Evolutionary conservation across 2,888 invertebrate species (phyloP).

Genomic region (Cybosia mesomella): DNA sequence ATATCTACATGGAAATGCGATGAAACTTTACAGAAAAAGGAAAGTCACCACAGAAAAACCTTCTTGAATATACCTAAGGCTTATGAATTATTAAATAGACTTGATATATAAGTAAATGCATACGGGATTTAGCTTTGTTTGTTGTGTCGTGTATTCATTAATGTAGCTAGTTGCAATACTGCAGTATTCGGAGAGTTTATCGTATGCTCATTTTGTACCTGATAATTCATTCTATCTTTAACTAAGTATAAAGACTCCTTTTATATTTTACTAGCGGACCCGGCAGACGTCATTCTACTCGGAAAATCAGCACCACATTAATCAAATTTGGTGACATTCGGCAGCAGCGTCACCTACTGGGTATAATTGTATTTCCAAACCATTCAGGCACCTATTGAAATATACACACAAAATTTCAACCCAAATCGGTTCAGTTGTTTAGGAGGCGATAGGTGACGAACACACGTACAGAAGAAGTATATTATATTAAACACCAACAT

Average conservation of each 20-base stretch:
- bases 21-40: slow-evolving; percentile 40
- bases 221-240: background rate
- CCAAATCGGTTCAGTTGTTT: too few relatives aligned
- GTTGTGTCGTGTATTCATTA: slow-evolving; percentile 18
- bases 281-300: too few relatives aligned
- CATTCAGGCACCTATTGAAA: too few relatives aligned
- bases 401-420: too few relatives aligned
- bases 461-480: too few relatives aligned
- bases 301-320: too few relatives aligned
- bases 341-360: too few relatives aligned
- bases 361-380: too few relatives aligned
- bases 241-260: background rate
- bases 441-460: too few relatives aligned
- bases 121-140: slow-evolving; percentile 35
- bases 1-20: slow-evolving; percentile 46
- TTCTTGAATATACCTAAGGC: slow-evolving; percentile 20
- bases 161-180: slow-evolving; percentile 28
- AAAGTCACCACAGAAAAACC: slow-evolving; percentile 30
- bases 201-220: background rate
- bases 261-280: too few relatives aligned
- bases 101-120: slow-evolving; percentile 35
- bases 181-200: slow-evolving; percentile 21
- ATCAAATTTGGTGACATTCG: too few relatives aligned
- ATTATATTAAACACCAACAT: too few relatives aligned
- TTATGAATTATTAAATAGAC: slow-evolving; percentile 52